Conservation (phyloP, 1,140 invertebrate genomes). For the Battus philenor region DNA sequence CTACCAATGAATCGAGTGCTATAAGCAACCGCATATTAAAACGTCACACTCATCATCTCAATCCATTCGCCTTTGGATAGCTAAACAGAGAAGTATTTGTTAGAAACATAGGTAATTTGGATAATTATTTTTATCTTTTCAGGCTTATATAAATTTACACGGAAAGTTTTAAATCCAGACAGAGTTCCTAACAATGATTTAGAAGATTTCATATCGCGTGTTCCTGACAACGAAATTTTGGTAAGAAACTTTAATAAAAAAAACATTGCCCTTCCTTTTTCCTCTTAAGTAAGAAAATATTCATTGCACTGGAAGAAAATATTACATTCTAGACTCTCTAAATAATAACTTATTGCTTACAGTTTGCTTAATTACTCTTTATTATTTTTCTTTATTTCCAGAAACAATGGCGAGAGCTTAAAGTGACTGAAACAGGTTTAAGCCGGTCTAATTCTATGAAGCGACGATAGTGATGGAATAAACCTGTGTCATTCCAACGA, state of each 20-base stretch:
- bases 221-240: slow-evolving; percentile 95
- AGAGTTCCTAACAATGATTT: slow-evolving; percentile 97
- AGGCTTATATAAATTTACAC: slow-evolving; percentile 97
- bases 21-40: neutral
- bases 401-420: slow-evolving; percentile 68
- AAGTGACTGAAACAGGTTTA: slow-evolving; percentile 50
- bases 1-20: neutral
- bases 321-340: no score
- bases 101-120: neutral
- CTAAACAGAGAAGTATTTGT: neutral
- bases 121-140: slow-evolving; percentile 71
- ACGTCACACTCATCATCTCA: neutral
- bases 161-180: slow-evolving; percentile 92
- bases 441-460: slow-evolving; percentile 35
- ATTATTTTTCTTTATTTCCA: slow-evolving; percentile 15
- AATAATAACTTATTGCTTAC: neutral
- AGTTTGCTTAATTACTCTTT: neutral
- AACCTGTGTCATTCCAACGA: neutral
- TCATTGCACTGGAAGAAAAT: no score
- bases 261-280: no score
- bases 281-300: no score
- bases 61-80: neutral
- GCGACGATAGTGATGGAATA: slow-evolving; percentile 28
- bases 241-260: slow-evolving; percentile 76
- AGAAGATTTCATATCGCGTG: slow-evolving; percentile 95